Base-by-base conservation (phyloP, 2,797 vertebrate species). In the Muraenolepis orangiensis region DNA sequence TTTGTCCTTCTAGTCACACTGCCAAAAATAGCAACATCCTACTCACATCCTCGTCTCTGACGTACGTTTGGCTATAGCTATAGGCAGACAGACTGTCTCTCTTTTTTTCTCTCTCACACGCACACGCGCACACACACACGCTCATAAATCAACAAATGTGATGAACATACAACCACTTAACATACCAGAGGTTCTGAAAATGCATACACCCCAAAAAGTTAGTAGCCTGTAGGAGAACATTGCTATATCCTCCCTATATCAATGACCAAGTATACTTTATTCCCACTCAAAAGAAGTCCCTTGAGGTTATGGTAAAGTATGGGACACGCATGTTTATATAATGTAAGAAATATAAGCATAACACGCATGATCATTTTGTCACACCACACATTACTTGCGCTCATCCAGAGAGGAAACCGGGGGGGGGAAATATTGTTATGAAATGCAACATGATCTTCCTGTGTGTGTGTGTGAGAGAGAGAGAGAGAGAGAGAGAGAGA, bases 1-100 rank as follows among this genome's bases (percentile, higher is more conserved):
- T 20, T 26, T 20, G 34, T 26, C 8, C 38, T 30, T 6, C n/a
- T 8, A 34, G 1, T 38, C 11, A 10, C 6, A 73, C 20, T 29
- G 12, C 51, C 87, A 82, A 81, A 78, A 86, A 87, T 84, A 83
- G 86, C 70, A 46, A 88, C 83, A 87, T 88, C 88, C 87, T 87
- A 73, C 80, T 72, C 72, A 72, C 79, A 72, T 75, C 74, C 79
- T 66, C 36, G 64, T 30, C 70, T 71, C 66, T 81, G 79, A 82
- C 77, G 75, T 61, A 31, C 66, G 75, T 79, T 72, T 76, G 80
- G 72, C 78, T 74, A 77, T 78, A 76, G 46, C 78, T 51, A 30
- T 18, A 74, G 6, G 31, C 69, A 67, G n/a, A 32, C 51, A 28
- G 13, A 26, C 34, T 46, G 20, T 64, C 68, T 71, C 36, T 66